Evolutionary conservation across 2,888 invertebrate species (phyloP).

Genomic region (Magallana nippona): DNA sequence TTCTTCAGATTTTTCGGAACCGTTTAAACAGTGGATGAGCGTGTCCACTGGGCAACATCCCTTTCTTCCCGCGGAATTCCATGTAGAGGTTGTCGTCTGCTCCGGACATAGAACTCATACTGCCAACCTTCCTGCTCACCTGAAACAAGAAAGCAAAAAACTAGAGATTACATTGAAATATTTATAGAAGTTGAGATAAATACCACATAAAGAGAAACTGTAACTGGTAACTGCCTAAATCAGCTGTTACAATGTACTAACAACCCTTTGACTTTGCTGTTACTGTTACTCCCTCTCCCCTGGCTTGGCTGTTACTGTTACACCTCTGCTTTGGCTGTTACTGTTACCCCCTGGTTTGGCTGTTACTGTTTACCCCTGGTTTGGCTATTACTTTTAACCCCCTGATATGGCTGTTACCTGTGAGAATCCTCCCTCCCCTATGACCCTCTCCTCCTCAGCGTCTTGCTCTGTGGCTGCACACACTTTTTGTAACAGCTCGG

Average conservation of each 20-base stretch:
- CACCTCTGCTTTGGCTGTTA: too few relatives aligned
- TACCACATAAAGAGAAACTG: too few relatives aligned
- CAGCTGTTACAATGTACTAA: too few relatives aligned
- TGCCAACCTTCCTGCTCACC: conserved; percentile 83
- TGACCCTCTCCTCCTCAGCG: conserved; percentile 95
- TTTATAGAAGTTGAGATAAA: too few relatives aligned
- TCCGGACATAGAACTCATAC: conserved; percentile 94
- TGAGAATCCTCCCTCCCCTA: conserved; percentile 83
- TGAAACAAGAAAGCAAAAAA: conserved; percentile 52
- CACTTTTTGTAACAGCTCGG: conserved; percentile 94
- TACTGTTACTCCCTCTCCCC: too few relatives aligned
- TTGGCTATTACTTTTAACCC: not conserved
- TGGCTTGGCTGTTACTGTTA: too few relatives aligned
- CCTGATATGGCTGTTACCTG: not conserved
- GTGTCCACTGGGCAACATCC: conserved; percentile 38
- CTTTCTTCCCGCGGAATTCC: conserved; percentile 69
- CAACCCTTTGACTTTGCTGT: not conserved
- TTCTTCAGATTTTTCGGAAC: conserved; percentile 84
- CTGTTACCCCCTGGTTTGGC: not conserved
- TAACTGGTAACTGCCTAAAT: too few relatives aligned
- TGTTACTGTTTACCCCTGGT: not conserved
- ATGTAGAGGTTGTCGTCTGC: conserved; percentile 85
- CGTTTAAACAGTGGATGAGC: conserved; percentile 97
- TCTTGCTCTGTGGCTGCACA: conserved; percentile 96
- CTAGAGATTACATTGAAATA: too few relatives aligned